Conservation (phyloP, 2,113 vertebrate species). For the Saimiri boliviensis region DNA sequence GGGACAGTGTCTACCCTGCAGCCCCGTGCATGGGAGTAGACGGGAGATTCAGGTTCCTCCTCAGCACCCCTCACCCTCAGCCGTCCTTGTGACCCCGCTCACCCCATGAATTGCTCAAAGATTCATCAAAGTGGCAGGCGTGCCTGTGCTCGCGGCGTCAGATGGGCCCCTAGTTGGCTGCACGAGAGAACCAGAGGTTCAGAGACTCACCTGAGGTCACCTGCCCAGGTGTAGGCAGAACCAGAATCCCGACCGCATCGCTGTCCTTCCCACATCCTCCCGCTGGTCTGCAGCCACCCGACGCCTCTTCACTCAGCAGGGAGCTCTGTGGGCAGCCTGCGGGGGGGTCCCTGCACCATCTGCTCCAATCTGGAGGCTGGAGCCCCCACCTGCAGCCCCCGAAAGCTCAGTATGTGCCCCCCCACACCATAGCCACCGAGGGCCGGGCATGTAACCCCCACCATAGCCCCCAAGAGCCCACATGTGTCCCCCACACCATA, state of each 20-base stretch:
- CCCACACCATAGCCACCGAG: background rate
- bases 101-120: background rate
- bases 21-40: no score
- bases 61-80: background rate
- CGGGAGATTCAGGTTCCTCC: fast-evolving
- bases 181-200: background rate
- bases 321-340: background rate
- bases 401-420: background rate
- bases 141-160: fast-evolving
- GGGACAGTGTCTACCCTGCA: fast-evolving
- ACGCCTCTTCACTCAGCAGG: fast-evolving
- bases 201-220: background rate
- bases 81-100: fast-evolving
- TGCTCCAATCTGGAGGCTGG: background rate
- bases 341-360: background rate
- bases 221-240: no score
- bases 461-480: no score
- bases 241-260: fast-evolving
- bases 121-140: fast-evolving
- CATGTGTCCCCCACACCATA: no score
- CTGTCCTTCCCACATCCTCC: fast-evolving
- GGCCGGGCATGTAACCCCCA: no score
- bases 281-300: background rate
- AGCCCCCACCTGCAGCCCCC: background rate
- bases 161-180: fast-evolving